Conservation (phyloP, 2,113 vertebrate species). For the Brachypodius melanocephalos region DNA sequence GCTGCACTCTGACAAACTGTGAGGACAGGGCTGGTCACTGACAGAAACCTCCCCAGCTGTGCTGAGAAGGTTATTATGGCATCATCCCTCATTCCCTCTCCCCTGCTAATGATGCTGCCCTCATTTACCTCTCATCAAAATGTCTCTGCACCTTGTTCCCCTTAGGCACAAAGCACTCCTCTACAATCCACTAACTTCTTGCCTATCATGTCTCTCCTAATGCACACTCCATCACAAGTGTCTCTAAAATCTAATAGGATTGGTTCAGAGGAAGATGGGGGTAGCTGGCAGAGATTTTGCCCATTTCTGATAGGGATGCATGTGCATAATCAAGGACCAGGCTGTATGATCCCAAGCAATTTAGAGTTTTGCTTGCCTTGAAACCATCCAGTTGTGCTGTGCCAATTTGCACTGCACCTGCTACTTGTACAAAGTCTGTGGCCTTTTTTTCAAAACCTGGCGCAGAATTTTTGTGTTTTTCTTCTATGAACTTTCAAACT, state of each 20-base stretch:
- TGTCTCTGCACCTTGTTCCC: neutral
- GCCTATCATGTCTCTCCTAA: neutral
- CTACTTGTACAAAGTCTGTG: neutral
- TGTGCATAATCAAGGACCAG: neutral
- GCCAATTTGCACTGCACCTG: neutral
- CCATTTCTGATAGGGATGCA: neutral
- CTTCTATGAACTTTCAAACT: neutral
- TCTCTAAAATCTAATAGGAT: neutral
- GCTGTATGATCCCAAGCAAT: neutral
- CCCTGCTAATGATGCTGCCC: neutral
- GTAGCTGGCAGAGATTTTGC: neutral
- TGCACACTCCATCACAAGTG: fast-evolving
- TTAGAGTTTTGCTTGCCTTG: neutral
- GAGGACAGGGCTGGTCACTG: neutral
- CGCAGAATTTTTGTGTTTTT: neutral
- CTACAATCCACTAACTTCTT: neutral
- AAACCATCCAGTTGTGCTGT: neutral
- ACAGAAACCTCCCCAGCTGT: neutral
- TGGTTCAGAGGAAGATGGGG: neutral
- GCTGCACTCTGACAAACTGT: neutral
- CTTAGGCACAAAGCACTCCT: neutral
- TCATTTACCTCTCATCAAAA: neutral
- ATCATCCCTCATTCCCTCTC: neutral
- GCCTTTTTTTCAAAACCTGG: neutral
- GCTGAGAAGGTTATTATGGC: neutral